phyloP scores from a whole-genome alignment of 2,113 vertebrate species.

The Tonatia bakeri region DNA sequence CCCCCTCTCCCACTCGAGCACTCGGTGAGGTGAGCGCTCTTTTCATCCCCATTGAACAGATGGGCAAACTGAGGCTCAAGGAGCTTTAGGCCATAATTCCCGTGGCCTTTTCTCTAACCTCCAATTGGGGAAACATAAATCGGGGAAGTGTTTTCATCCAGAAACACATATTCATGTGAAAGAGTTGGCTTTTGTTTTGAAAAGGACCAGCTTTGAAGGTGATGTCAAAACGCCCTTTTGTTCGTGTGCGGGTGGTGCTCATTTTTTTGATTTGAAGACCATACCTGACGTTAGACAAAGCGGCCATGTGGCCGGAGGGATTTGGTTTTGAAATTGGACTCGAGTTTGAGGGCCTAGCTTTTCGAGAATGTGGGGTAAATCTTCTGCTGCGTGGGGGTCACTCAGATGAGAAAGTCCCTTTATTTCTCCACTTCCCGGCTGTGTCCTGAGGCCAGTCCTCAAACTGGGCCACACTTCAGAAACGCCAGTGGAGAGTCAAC shows the following conservation, averaged over 20 bases:
- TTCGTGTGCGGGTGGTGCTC: neutral
- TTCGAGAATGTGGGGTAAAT: too few relatives aligned
- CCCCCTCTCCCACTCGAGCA: neutral
- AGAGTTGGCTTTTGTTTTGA: neutral
- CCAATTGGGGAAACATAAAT: neutral
- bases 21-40: neutral
- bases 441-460: neutral
- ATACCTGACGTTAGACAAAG: neutral
- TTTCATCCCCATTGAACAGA: neutral
- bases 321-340: neutral
- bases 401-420: too few relatives aligned
- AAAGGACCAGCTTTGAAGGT: neutral
- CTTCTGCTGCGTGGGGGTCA: too few relatives aligned
- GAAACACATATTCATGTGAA: neutral
- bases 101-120: neutral
- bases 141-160: neutral
- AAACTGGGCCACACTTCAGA: rapidly evolving
- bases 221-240: neutral
- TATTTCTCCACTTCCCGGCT: neutral
- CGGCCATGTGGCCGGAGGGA: neutral
- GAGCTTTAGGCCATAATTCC: neutral
- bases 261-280: neutral
- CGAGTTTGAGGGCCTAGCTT: too few relatives aligned
- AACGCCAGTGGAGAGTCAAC: rapidly evolving
- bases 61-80: neutral